phyloP scores from a whole-genome alignment of 2,113 vertebrate genomes.

The Corythaeola cristata region DNA sequence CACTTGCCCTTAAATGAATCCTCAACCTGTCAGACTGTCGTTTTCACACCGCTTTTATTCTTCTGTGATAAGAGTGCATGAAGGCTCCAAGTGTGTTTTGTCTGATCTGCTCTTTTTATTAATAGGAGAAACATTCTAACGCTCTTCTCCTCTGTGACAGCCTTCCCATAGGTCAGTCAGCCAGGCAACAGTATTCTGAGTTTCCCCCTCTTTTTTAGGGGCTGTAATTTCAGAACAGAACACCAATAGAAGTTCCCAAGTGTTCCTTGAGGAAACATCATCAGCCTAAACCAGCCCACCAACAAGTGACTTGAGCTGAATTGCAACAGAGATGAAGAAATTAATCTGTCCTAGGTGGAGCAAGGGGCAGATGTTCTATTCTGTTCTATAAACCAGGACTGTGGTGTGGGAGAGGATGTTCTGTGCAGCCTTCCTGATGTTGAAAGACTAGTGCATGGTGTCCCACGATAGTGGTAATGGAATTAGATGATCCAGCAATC shows the following conservation, averaged over 20 bases:
- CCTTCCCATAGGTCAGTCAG: neutral
- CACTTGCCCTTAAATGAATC: neutral
- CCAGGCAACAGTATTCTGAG: neutral
- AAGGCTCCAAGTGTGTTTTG: neutral
- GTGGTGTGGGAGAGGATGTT: neutral
- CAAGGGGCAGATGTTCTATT: neutral
- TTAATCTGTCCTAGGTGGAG: neutral
- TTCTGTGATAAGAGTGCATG: neutral
- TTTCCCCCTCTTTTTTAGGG: neutral
- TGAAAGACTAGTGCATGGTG: neutral
- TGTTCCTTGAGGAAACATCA: neutral
- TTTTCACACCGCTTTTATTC: neutral
- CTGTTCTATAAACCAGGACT: neutral
- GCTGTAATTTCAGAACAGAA: neutral
- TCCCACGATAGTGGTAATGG: neutral
- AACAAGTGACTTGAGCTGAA: neutral
- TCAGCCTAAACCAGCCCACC: neutral
- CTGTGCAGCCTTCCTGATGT: neutral
- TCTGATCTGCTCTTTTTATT: neutral
- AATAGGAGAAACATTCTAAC: neutral
- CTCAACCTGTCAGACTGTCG: neutral
- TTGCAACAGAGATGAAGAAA: neutral
- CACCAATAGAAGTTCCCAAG: neutral
- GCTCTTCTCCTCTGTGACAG: neutral
- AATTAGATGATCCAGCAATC: neutral